Evolutionary conservation across 2,797 vertebrate species (phyloP), one percentile per base, ranked within the genome.

Genomic region (Argyrosomus regius): DNA sequence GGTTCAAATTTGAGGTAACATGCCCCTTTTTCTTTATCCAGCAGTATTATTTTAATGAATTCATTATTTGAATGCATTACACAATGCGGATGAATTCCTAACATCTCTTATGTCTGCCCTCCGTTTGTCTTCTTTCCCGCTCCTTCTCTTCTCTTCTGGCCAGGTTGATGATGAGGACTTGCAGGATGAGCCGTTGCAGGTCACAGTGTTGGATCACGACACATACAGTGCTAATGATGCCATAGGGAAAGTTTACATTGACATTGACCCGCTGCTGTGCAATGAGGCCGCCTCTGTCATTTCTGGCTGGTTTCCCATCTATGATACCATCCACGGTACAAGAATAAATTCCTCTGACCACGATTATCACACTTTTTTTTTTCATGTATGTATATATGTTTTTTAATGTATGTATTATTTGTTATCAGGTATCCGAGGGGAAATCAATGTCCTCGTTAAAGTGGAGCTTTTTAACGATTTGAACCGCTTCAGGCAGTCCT

Each of bases 1-100:
- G 98, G 98, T 99, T 99, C 94, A 99, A 99, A 88, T 99, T 99
- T 96, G 98, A 99, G 96, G 98, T 99, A 95, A 96, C 87, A 28
- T 64, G 14, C 24, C 22, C 48, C 3, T 18, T 20, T 39, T 17
- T 67, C 2, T 24, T 6, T 54, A 56, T 22, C 22, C 1, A 49
- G 43, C 1, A 18, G 12, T 68, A 0, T 9, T 49, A 3, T 1
- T 49, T 5, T 45, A 14, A 14, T 39, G 35, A 39, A 39, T 39
- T 39, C 8, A 11, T 41, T 58, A 18, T 69, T 65, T 66, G 18
- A 53, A 45, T 48, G 3, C 18, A 59, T 49, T 9, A 7, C 16
- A 17, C 3, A 53, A 5, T 39, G 14, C 65, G 5, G 11, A 22
- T 73, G 3, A n/a, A 22, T n/a, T 75, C 8, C 1, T 41, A n/a